Conservation (phyloP, 2,113 vertebrate genomes). For the Sander vitreus region DNA sequence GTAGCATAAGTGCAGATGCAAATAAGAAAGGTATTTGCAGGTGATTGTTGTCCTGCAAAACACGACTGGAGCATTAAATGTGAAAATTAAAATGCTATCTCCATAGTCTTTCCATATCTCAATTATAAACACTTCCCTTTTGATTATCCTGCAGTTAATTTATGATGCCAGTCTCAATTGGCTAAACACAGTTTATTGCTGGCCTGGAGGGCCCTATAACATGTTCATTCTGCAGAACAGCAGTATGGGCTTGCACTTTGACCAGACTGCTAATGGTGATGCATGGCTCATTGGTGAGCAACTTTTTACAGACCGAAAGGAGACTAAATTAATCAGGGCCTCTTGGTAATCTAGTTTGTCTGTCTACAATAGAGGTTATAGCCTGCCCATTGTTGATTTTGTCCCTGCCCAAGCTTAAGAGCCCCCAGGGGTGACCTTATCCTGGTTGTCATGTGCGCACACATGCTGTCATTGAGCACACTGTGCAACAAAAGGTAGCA, state of each 20-base stretch:
- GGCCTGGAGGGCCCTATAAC: conserved; percentile 21
- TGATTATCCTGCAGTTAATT: conserved; percentile 25
- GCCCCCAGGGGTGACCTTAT: conserved; percentile 46
- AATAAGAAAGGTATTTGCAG: conserved; percentile 22
- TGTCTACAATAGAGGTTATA: conserved; percentile 50
- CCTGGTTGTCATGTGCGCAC: conserved; percentile 24
- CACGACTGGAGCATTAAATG: not conserved
- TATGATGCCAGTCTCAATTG: not conserved
- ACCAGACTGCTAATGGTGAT: conserved; percentile 55
- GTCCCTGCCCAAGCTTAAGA: conserved; percentile 49
- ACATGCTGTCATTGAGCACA: conserved; percentile 10
- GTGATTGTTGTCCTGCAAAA: conserved; percentile 16
- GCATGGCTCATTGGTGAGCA: conserved; percentile 38
- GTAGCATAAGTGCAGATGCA: not conserved
- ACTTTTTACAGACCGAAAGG: conserved; percentile 9
- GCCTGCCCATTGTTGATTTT: conserved; percentile 64
- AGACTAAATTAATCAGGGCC: conserved; percentile 52
- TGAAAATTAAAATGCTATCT: not conserved
- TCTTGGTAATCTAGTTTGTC: conserved; percentile 60
- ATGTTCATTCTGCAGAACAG: conserved; percentile 55
- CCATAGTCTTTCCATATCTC: not conserved
- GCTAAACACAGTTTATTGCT: conserved; percentile 15
- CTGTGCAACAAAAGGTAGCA: conserved; percentile 17
- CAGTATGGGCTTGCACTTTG: conserved; percentile 56
- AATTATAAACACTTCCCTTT: conserved; percentile 9